These are phyloP conservation scores for Hormaphis cornu DNA, from an alignment of 1,140 invertebrate genomes.

Conservation along the genomic window DNA sequence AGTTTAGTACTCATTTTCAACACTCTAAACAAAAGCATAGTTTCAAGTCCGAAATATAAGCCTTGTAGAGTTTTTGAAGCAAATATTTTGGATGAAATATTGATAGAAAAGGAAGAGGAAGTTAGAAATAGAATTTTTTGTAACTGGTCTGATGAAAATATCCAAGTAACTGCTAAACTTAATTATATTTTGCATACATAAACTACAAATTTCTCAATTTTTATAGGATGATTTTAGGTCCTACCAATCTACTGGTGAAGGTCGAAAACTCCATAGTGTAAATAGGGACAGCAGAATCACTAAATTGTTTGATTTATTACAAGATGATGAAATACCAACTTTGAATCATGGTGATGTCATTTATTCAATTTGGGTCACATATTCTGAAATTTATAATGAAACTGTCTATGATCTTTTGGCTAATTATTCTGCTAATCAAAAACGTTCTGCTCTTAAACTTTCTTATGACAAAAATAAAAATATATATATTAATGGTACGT, in stretches of 20 bases:
- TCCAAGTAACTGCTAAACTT: background rate
- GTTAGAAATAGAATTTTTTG: background rate
- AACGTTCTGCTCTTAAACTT: conserved; percentile 48
- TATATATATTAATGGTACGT: conserved; percentile 64
- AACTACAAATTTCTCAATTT: background rate
- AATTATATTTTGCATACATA: background rate
- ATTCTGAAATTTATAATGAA: conserved; percentile 91
- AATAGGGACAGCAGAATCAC: background rate
- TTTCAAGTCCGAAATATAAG: background rate
- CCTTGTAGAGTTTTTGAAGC: background rate
- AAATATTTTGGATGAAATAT: background rate
- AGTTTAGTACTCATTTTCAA: background rate
- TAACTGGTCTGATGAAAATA: background rate
- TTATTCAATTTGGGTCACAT: conserved; percentile 67
- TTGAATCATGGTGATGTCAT: background rate
- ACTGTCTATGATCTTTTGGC: conserved; percentile 72
- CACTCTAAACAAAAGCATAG: background rate
- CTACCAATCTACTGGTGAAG: background rate
- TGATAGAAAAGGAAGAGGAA: background rate
- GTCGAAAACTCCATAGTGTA: background rate
- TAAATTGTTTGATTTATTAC: background rate
- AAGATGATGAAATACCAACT: background rate
- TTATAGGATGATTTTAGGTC: background rate
- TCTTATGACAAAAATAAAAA: conserved; percentile 53
- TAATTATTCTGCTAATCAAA: conserved; percentile 43